These are phyloP conservation scores for Amazonetta brasiliensis DNA, from an alignment of 2,797 vertebrate species.

Conservation along the genomic window DNA sequence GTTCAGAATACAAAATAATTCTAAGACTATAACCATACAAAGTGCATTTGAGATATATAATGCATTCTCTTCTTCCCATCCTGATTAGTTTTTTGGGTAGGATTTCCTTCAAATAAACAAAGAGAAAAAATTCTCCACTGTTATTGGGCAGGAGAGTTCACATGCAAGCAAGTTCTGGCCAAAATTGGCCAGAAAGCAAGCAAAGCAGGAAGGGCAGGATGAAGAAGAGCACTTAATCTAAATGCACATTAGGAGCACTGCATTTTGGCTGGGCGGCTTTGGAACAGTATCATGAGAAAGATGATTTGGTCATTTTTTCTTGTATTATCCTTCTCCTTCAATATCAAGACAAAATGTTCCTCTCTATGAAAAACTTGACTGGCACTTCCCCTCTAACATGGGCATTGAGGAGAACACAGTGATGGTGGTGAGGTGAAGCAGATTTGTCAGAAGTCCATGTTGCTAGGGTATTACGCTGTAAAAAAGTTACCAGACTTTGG, in stretches of 20 bases:
- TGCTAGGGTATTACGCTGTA: not conserved
- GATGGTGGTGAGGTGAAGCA: not conserved
- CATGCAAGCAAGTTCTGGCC: not conserved
- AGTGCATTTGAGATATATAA: not conserved
- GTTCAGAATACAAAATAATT: not conserved
- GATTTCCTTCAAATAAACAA: not conserved
- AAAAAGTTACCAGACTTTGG: not conserved
- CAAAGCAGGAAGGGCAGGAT: not conserved
- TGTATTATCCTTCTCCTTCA: not conserved
- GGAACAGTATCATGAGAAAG: not conserved
- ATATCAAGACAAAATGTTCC: not conserved
- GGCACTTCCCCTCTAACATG: not conserved
- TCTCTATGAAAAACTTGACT: not conserved
- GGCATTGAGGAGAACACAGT: not conserved
- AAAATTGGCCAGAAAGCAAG: not conserved
- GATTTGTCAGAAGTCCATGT: not conserved
- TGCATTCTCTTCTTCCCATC: not conserved
- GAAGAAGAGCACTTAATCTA: not conserved
- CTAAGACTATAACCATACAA: not conserved
- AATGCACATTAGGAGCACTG: not conserved
- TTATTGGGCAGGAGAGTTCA: not conserved
- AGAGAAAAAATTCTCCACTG: not conserved
- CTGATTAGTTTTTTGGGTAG: not conserved
- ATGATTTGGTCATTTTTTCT: not conserved
- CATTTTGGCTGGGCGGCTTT: not conserved